Conservation (phyloP, 2,797 vertebrate species). For the Cygnus olor region DNA sequence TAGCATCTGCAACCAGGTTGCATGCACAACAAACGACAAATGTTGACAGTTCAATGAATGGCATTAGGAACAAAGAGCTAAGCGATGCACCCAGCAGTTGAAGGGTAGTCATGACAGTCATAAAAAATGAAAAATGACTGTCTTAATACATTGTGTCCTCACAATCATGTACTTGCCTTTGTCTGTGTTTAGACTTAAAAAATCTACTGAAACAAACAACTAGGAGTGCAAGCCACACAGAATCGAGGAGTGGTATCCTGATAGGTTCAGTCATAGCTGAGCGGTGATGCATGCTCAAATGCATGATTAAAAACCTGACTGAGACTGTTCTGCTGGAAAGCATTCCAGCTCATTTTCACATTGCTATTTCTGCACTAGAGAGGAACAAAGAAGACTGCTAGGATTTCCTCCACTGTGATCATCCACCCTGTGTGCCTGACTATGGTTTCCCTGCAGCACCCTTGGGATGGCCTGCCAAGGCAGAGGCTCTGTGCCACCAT, state of each 20-base stretch:
- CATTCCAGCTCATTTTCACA: background rate
- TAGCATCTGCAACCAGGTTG: background rate
- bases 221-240: background rate
- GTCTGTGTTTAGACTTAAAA: background rate
- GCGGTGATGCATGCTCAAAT: background rate
- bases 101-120: slow-evolving; percentile 35
- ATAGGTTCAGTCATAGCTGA: background rate
- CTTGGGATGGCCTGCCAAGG: background rate
- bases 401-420: background rate
- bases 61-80: background rate
- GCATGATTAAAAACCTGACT: background rate
- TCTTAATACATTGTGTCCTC: background rate
- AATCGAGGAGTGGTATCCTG: background rate
- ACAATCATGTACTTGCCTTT: background rate
- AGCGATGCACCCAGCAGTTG: background rate
- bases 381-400: background rate
- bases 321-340: background rate
- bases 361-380: background rate
- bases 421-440: background rate
- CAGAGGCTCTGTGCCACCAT: background rate
- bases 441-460: background rate
- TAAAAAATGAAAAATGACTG: slow-evolving; percentile 54
- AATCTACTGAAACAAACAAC: background rate
- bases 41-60: background rate
- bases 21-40: background rate